Conservation (phyloP, 1,140 invertebrate genomes). For the Odontomachus brunneus region DNA sequence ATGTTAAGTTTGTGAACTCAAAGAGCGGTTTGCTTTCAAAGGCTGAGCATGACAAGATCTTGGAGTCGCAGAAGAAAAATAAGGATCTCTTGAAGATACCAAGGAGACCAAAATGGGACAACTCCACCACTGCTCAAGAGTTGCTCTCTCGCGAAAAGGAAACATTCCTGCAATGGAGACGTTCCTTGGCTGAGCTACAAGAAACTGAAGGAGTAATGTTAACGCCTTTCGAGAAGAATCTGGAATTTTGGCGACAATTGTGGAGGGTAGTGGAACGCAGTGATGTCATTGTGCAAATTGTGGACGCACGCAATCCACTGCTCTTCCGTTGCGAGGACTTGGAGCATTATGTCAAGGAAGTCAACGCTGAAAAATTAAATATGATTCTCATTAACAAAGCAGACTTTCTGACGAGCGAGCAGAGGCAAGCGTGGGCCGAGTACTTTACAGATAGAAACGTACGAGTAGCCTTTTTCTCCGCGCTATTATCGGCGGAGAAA, state of each 20-base stretch:
- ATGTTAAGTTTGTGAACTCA: conserved; percentile 92
- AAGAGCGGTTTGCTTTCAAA: conserved; percentile 88
- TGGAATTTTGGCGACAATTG: conserved; percentile 99
- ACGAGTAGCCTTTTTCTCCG: conserved; percentile 94
- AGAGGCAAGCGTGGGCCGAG: conserved; percentile 94
- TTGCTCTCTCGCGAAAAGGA: conserved; percentile 92
- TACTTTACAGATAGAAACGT: conserved; percentile 92
- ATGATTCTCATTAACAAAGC: conserved; percentile 98
- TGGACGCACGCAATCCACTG: conserved; percentile 98
- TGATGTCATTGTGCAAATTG: conserved; percentile 97
- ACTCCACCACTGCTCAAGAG: conserved; percentile 91
- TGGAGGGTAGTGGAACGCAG: conserved; percentile 99
- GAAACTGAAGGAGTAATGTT: conserved; percentile 92
- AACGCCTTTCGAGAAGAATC: conserved; percentile 99
- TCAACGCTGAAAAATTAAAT: conserved; percentile 91
- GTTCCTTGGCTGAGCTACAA: conserved; percentile 92
- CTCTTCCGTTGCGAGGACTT: conserved; percentile 97
- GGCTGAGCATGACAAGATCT: conserved; percentile 87
- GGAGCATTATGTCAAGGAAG: conserved; percentile 96
- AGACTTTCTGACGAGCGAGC: conserved; percentile 94
- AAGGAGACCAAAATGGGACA: conserved; percentile 93
- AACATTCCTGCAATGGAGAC: conserved; percentile 95
- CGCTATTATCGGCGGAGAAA: conserved; percentile 87
- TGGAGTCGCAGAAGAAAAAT: conserved; percentile 89
- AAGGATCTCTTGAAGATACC: conserved; percentile 91